Conservation (phyloP, 30 jellyfish, hydroid and myxozoan species). For the Pseudorhiza aurosa region DNA sequence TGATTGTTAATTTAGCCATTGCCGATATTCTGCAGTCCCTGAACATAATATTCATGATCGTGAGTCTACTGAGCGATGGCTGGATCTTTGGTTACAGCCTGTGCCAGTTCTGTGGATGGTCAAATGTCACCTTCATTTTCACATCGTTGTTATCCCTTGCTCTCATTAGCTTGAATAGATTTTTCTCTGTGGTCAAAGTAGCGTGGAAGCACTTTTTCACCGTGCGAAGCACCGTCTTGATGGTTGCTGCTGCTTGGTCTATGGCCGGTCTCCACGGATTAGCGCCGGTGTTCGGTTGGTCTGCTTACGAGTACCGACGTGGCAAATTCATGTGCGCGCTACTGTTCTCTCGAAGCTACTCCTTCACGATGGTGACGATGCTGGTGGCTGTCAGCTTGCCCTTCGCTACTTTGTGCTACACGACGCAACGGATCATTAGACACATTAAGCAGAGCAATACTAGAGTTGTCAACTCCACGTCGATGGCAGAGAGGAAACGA, state of each 20-base stretch:
- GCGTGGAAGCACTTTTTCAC: background rate
- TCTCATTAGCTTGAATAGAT: constrained; percentile 52
- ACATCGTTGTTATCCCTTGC: constrained; percentile 58
- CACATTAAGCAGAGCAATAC: constrained; percentile 27
- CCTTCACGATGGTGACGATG: constrained; percentile 28
- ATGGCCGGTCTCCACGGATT: constrained; percentile 16
- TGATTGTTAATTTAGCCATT: constrained; percentile 59
- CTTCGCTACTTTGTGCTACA: constrained; percentile 42
- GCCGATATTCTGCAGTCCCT: constrained; percentile 69
- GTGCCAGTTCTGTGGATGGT: constrained; percentile 73
- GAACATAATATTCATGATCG: constrained; percentile 34
- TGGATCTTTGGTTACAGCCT: constrained; percentile 55
- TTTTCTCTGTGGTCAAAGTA: constrained; percentile 35
- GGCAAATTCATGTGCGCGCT: constrained; percentile 70
- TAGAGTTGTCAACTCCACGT: constrained; percentile 24
- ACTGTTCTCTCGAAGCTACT: constrained; percentile 27
- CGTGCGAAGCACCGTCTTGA: background rate
- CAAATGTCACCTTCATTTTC: constrained; percentile 35
- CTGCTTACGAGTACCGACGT: constrained; percentile 49
- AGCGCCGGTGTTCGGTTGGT: constrained; percentile 72
- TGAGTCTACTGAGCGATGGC: constrained; percentile 25
- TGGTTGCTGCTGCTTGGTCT: constrained; percentile 31
- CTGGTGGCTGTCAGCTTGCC: constrained; percentile 13
- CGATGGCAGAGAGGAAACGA: constrained; percentile 1
- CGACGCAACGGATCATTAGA: constrained; percentile 22